Percentiles rank a stretch among this genome's conserved stretches.
Evolutionary conservation across 2,888 invertebrate genomes (phyloP).

Genomic region (Rhagophthalmus giganteus): DNA sequence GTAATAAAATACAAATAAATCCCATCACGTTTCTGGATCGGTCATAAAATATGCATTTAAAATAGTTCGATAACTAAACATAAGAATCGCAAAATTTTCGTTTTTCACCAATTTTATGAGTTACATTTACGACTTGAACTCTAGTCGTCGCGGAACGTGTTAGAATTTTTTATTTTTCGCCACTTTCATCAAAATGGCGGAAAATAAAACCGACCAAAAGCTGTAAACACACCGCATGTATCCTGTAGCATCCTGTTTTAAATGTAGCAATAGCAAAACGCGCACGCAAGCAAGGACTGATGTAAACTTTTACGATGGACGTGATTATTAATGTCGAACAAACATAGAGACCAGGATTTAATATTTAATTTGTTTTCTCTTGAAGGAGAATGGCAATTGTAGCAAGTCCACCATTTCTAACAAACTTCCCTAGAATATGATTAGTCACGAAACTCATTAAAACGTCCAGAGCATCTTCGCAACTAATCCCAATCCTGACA

Average conservation of each 20-base stretch:
- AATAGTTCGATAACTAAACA: not conserved
- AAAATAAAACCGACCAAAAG: not conserved
- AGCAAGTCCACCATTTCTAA: not conserved
- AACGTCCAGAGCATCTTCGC: not conserved
- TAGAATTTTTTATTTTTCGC: not conserved
- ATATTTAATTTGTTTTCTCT: not conserved
- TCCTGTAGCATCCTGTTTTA: not conserved
- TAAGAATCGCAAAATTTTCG: not conserved
- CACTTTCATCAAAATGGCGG: not conserved
- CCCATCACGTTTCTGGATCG: too few relatives aligned
- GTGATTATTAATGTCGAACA: constrained; percentile 14
- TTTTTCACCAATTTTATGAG: not conserved
- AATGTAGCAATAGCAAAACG: too few relatives aligned
- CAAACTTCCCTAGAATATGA: constrained; percentile 23
- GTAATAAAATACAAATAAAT: too few relatives aligned
- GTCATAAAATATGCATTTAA: not conserved
- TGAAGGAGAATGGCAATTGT: not conserved
- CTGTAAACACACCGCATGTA: not conserved
- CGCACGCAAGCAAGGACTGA: not conserved
- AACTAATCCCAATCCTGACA: too few relatives aligned
- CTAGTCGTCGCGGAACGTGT: not conserved
- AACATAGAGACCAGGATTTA: constrained; percentile 4
- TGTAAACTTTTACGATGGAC: constrained; percentile 7
- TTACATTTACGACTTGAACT: not conserved
- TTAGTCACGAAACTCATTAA: constrained; percentile 39